Conservation (phyloP, 2,797 vertebrate genomes). For the Prunella strophiata region DNA sequence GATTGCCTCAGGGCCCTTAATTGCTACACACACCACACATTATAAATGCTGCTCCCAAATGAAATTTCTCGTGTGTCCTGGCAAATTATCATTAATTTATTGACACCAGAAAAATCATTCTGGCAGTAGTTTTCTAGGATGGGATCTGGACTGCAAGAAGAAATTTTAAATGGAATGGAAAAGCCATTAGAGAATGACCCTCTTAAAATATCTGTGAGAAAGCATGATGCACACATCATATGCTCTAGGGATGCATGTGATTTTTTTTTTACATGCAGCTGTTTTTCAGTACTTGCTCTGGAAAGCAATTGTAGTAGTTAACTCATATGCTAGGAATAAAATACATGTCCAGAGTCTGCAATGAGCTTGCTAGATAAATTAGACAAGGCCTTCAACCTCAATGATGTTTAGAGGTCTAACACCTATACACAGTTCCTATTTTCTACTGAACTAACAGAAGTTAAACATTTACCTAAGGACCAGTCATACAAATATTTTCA, state of each 20-base stretch:
- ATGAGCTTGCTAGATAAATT: neutral
- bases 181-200: neutral
- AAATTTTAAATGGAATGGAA: neutral
- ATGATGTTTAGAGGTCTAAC: neutral
- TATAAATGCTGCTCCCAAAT: neutral
- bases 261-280: neutral
- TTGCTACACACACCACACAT: neutral
- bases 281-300: neutral
- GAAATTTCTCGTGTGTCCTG: neutral
- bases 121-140: neutral
- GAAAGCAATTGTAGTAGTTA: neutral
- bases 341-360: neutral
- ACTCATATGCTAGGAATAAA: neutral
- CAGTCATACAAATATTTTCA: neutral
- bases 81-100: neutral
- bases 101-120: neutral
- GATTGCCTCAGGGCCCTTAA: neutral
- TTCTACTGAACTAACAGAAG: neutral
- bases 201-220: neutral
- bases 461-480: neutral
- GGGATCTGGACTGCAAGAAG: neutral
- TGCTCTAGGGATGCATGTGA: neutral
- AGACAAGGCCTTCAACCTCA: neutral
- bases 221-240: neutral
- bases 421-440: neutral